Conservation (phyloP, 2,113 vertebrate genomes). For the Silurus meridionalis region DNA sequence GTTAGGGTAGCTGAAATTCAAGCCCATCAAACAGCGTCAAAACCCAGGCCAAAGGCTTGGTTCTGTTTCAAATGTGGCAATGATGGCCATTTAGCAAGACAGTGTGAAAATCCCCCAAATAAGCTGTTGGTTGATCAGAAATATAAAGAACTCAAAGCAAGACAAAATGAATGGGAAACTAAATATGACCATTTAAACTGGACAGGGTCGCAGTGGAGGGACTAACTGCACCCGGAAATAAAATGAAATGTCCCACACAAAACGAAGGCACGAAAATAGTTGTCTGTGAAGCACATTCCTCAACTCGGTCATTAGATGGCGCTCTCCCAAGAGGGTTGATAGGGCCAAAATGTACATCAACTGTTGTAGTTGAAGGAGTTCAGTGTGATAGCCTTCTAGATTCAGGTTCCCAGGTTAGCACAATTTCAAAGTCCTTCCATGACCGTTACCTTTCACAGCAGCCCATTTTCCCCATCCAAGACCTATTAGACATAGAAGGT, state of each 20-base stretch:
- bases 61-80: slow-evolving; percentile 38
- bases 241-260: background rate
- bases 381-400: slow-evolving; percentile 7
- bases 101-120: slow-evolving; percentile 10
- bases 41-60: slow-evolving; percentile 25
- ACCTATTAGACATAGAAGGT: background rate
- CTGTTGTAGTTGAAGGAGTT: background rate
- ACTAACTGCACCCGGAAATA: too few relatives aligned
- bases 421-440: background rate
- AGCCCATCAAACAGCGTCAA: too few relatives aligned
- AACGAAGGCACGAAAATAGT: background rate
- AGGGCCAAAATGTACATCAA: background rate
- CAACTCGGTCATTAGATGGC: too few relatives aligned
- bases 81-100: slow-evolving; percentile 26
- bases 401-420: slow-evolving; percentile 27
- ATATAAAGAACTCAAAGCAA: background rate
- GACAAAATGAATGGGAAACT: slow-evolving; percentile 1
- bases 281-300: background rate
- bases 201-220: slow-evolving; percentile 25
- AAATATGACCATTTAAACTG: slow-evolving; percentile 34
- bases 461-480: background rate
- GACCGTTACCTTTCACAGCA: background rate
- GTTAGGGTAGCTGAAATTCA: too few relatives aligned
- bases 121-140: slow-evolving; percentile 14
- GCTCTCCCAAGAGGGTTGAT: background rate